These are phyloP conservation scores for Eueides isabella DNA, from an alignment of 1,140 invertebrate species.

Conservation along the genomic window DNA sequence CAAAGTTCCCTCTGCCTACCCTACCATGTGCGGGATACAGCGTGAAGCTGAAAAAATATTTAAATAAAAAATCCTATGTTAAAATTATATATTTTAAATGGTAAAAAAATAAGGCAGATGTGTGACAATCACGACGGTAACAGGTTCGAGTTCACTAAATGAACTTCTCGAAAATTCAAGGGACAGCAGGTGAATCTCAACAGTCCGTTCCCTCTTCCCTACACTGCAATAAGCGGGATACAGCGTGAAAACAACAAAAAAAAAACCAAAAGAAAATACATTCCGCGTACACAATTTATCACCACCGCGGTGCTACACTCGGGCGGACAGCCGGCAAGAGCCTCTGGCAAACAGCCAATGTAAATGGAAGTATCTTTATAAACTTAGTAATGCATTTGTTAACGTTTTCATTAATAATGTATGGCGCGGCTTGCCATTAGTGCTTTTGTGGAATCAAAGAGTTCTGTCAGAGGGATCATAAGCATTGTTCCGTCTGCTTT, in stretches of 20 bases:
- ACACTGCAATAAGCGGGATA: too few relatives aligned
- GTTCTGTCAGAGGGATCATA: not conserved
- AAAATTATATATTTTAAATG: too few relatives aligned
- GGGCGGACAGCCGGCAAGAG: constrained; percentile 37
- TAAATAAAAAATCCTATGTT: too few relatives aligned
- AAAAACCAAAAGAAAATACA: not conserved
- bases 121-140: too few relatives aligned
- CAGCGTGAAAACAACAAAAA: not conserved
- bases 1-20: too few relatives aligned
- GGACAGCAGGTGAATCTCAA: too few relatives aligned
- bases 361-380: constrained; percentile 62
- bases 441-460: constrained; percentile 6
- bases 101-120: too few relatives aligned
- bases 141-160: too few relatives aligned
- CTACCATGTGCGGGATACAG: too few relatives aligned
- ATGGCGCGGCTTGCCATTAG: constrained; percentile 37
- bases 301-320: constrained; percentile 22
- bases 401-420: constrained; percentile 66
- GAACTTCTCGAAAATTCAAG: too few relatives aligned
- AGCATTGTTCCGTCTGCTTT: not conserved
- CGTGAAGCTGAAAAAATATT: too few relatives aligned
- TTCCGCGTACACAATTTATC: not conserved
- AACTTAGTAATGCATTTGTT: constrained; percentile 48
- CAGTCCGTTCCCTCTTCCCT: too few relatives aligned
- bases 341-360: constrained; percentile 63